These are phyloP conservation scores for Capra hircus DNA, from an alignment of 2,113 vertebrate genomes.

Conservation along the genomic window DNA sequence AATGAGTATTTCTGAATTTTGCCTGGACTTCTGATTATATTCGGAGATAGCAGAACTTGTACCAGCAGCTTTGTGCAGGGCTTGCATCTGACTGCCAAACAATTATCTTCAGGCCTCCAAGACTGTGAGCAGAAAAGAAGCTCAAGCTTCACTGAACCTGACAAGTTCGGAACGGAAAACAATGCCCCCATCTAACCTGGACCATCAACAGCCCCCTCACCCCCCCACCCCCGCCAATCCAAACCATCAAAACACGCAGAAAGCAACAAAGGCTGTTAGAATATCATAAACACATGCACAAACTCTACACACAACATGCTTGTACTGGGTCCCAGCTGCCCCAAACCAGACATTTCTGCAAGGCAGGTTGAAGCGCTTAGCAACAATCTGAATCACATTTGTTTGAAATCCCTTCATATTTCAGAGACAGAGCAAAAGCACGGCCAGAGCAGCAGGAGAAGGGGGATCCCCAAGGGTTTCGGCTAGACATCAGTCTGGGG, in stretches of 20 bases:
- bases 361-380: background rate
- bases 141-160: slow-evolving; percentile 24
- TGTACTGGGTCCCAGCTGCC: background rate
- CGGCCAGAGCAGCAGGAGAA: background rate
- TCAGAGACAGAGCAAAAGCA: background rate
- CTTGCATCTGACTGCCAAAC: background rate
- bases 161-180: background rate
- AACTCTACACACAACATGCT: background rate
- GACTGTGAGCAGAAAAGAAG: background rate
- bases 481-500: background rate
- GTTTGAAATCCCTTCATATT: slow-evolving; percentile 30
- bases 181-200: background rate
- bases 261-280: slow-evolving; percentile 12
- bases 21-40: background rate
- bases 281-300: background rate
- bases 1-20: slow-evolving; percentile 12
- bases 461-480: background rate
- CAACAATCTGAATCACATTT: background rate
- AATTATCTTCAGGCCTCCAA: background rate
- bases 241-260: background rate
- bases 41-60: slow-evolving; percentile 12
- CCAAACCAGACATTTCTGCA: slow-evolving; percentile 1
- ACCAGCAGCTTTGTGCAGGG: background rate
- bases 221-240: background rate
- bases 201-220: background rate